phyloP scores from a whole-genome alignment of 1,140 invertebrate genomes.

The Aphis gossypii region DNA sequence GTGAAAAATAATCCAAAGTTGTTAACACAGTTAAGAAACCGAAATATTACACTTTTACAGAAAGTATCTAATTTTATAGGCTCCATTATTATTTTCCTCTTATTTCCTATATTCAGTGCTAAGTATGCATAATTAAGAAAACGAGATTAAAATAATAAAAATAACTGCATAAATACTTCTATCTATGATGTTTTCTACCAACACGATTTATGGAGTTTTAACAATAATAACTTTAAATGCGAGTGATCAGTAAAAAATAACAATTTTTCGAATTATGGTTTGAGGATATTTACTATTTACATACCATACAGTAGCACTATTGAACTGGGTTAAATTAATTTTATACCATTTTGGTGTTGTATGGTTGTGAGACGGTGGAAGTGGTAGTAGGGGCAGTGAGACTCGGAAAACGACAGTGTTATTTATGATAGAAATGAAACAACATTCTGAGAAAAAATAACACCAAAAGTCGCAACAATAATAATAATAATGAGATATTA shows the following conservation, averaged over 20 bases:
- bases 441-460: slow-evolving; percentile 29
- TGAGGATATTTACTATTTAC: slow-evolving; percentile 29
- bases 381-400: neutral
- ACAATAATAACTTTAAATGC: neutral
- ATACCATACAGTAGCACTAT: neutral
- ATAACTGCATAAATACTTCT: neutral
- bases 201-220: neutral
- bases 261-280: neutral
- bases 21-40: too few species aligned
- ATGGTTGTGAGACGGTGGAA: neutral
- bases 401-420: slow-evolving; percentile 12
- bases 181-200: neutral
- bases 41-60: neutral
- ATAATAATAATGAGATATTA: slow-evolving; percentile 44
- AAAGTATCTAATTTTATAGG: accelerated
- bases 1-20: neutral
- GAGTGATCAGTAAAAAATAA: neutral
- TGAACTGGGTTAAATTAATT: slow-evolving; percentile 16
- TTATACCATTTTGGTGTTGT: slow-evolving; percentile 2
- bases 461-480: slow-evolving; percentile 21
- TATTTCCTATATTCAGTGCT: neutral
- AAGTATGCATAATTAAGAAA: neutral
- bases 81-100: neutral
- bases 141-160: neutral
- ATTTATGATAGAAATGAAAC: slow-evolving; percentile 36